phyloP scores from a whole-genome alignment of 2,888 invertebrate genomes.

The Epicampocera succincta region DNA sequence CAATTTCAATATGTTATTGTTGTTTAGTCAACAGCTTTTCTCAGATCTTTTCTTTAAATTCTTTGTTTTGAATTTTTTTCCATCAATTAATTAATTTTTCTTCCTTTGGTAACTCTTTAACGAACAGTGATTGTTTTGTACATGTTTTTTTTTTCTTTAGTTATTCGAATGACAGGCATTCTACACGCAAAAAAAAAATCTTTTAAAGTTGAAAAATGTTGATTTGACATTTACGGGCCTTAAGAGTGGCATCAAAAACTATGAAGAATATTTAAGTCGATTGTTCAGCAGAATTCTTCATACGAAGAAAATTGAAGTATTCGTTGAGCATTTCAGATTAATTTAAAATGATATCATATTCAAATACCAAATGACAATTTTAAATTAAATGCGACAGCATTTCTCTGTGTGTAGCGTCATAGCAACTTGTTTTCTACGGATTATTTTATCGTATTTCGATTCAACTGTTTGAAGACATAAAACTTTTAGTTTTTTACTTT shows the following conservation, averaged over 20 bases:
- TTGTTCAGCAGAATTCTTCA: too few relatives aligned
- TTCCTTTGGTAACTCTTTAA: constrained; percentile 10
- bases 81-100: background rate
- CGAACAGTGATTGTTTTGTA: background rate
- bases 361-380: too few relatives aligned
- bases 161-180: background rate
- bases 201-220: too few relatives aligned
- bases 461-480: constrained; percentile 4
- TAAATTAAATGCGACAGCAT: too few relatives aligned
- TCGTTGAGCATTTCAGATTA: too few relatives aligned
- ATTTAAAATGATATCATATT: too few relatives aligned
- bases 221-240: too few relatives aligned
- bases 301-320: too few relatives aligned
- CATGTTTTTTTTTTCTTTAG: background rate
- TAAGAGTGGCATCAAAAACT: too few relatives aligned
- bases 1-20: too few relatives aligned
- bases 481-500: constrained; percentile 5
- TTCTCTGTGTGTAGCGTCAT: background rate
- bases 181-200: too few relatives aligned
- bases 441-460: constrained; percentile 5
- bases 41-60: background rate
- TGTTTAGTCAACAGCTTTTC: background rate
- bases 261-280: too few relatives aligned
- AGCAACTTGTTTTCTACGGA: background rate
- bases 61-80: background rate